A percentile compares a stretch with the other conserved stretches of the same genome.
Evolutionary conservation across 2,888 invertebrate genomes (phyloP).

Genomic region (Marronus borbonicus): DNA sequence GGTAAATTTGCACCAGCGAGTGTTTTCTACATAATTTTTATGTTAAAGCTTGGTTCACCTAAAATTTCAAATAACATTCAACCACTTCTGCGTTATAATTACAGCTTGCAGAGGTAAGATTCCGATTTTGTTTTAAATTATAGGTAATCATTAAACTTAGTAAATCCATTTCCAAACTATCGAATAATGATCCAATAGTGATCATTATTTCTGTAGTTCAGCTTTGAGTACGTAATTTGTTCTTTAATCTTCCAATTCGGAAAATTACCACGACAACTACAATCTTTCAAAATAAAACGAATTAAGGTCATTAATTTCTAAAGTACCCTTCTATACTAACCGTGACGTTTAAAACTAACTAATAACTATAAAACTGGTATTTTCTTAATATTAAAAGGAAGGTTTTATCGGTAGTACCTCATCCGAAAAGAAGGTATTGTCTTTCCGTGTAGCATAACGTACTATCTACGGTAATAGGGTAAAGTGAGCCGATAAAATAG

Average conservation of each 20-base stretch:
- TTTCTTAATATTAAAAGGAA: conserved; percentile 36
- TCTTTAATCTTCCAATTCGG: neutral
- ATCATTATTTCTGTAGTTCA: neutral
- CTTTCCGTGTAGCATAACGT: conserved; percentile 33
- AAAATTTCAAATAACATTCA: no score
- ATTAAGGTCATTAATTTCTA: conserved; percentile 30
- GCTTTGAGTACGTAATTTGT: conserved; percentile 8
- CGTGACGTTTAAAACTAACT: conserved; percentile 15
- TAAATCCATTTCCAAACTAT: no score
- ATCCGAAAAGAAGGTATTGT: conserved; percentile 38
- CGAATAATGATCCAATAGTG: neutral
- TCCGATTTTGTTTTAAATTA: no score
- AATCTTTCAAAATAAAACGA: conserved; percentile 11
- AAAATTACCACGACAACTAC: conserved; percentile 13
- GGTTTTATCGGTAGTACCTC: conserved; percentile 32
- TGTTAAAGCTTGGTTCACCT: no score
- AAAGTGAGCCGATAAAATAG: conserved; percentile 42
- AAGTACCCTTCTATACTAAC: neutral
- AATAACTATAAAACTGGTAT: conserved; percentile 44
- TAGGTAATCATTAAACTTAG: no score
- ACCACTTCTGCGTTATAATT: no score
- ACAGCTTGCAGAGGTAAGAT: no score
- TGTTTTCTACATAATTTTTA: no score
- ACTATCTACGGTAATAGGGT: conserved; percentile 43
- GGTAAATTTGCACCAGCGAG: no score